phyloP scores from a whole-genome alignment of 2,797 vertebrate genomes.

The Poeciliopsis paucimaculata region DNA sequence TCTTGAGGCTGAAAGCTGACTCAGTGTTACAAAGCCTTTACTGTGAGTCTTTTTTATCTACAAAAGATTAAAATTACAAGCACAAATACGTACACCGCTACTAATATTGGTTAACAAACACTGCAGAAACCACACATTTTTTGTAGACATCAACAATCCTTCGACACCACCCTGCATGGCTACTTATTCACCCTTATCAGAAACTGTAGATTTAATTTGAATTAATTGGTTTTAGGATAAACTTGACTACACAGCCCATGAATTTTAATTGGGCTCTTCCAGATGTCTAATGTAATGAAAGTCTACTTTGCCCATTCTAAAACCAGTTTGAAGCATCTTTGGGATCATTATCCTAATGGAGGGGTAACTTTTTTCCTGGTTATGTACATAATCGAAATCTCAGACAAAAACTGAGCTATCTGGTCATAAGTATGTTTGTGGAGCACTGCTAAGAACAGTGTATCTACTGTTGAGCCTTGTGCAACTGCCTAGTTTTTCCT shows the following conservation, averaged over 20 bases:
- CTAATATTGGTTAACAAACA: not conserved
- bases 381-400: not conserved
- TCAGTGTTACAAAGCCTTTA: conserved; percentile 27
- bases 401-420: not conserved
- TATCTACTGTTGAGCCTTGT: not conserved
- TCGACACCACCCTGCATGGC: not conserved
- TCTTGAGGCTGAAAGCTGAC: conserved; percentile 39
- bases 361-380: not conserved
- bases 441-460: not conserved
- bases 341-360: not conserved
- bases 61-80: not conserved
- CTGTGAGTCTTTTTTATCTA: not conserved
- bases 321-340: not conserved
- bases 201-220: not conserved
- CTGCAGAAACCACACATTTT: not conserved
- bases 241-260: not conserved
- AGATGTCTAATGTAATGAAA: not conserved
- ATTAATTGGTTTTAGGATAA: not conserved
- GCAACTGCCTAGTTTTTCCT: not conserved
- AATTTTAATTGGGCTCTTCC: not conserved
- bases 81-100: not conserved
- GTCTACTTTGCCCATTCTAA: not conserved
- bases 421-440: not conserved
- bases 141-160: not conserved
- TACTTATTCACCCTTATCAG: not conserved